These are phyloP conservation scores for Limnephilus auricula DNA, from an alignment of 2,888 invertebrate genomes.

Conservation along the genomic window DNA sequence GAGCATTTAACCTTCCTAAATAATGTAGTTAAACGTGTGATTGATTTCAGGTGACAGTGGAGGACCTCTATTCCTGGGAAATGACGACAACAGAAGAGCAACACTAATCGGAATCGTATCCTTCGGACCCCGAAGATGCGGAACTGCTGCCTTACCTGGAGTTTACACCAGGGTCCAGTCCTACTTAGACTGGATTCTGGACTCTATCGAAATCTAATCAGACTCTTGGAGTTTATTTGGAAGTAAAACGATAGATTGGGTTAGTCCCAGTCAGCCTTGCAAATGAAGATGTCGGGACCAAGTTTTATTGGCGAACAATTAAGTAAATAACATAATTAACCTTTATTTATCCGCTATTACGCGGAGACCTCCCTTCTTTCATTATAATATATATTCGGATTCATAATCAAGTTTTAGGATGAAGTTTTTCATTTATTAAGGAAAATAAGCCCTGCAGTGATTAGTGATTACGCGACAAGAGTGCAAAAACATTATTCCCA, in stretches of 20 bases:
- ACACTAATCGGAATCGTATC: constrained; percentile 76
- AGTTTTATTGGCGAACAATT: background rate
- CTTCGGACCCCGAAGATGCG: constrained; percentile 77
- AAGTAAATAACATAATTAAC: background rate
- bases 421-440: background rate
- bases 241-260: background rate
- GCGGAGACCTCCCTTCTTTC: background rate
- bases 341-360: background rate
- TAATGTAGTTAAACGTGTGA: background rate
- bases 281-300: background rate
- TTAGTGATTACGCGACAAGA: too few relatives aligned
- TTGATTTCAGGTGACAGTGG: constrained; percentile 70
- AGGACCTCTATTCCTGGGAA: constrained; percentile 71
- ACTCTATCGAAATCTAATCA: constrained; percentile 67
- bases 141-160: constrained; percentile 76
- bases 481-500: background rate
- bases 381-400: background rate
- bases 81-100: constrained; percentile 62
- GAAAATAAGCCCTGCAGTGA: background rate
- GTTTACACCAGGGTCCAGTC: constrained; percentile 78
- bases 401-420: background rate
- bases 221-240: background rate
- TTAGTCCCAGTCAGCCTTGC: background rate
- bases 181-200: constrained; percentile 80
- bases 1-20: too few relatives aligned